phyloP scores from a whole-genome alignment of 2,888 invertebrate species.

The Caenorhabditis uteleia region DNA sequence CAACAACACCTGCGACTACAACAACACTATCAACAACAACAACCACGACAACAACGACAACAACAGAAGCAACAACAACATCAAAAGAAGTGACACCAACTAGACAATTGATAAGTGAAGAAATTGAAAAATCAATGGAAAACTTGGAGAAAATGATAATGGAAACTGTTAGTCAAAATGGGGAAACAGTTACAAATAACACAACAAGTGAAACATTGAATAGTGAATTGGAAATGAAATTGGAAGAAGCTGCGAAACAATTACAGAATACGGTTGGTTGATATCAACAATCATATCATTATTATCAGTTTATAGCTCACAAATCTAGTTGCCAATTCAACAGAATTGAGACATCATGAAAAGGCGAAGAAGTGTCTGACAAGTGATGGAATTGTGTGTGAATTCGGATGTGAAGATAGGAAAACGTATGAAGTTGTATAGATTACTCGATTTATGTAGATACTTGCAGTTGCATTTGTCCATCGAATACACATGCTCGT shows the following conservation, averaged over 20 bases:
- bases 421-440: conserved; percentile 28
- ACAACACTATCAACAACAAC: conserved; percentile 7
- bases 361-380: conserved; percentile 51
- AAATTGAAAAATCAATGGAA: conserved; percentile 25
- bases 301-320: conserved; percentile 17
- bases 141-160: conserved; percentile 27
- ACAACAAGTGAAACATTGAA: conserved; percentile 6
- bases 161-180: conserved; percentile 10
- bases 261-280: conserved; percentile 29
- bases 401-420: conserved; percentile 54
- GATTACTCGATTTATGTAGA: conserved; percentile 9
- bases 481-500: conserved; percentile 34
- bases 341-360: conserved; percentile 31
- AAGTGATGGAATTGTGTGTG: conserved; percentile 54
- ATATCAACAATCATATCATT: not conserved
- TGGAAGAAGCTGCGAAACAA: conserved; percentile 29
- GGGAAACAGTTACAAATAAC: not conserved
- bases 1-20: conserved; percentile 3
- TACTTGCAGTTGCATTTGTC: conserved; percentile 58
- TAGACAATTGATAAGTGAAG: conserved; percentile 15
- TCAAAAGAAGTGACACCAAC: not conserved
- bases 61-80: conserved; percentile 2
- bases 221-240: conserved; percentile 10
- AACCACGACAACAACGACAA: conserved; percentile 3
- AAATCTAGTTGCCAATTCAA: conserved; percentile 25